Percentiles rank a stretch among this genome's conserved stretches.
Conservation (phyloP, 2,888 invertebrate genomes). For the Helicoverpa assulta region DNA sequence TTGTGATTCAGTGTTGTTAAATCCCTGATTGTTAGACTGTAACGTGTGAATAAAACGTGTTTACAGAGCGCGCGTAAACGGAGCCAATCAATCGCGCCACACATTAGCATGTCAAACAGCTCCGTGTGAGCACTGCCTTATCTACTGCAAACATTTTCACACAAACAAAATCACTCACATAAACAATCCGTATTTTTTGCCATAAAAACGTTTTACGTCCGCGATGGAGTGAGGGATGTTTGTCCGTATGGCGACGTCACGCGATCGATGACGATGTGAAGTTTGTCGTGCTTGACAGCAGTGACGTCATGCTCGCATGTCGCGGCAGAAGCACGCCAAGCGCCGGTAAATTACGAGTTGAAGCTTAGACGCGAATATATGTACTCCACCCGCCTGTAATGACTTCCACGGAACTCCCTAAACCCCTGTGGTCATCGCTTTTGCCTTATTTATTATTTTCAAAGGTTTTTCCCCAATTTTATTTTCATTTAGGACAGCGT, state of each 20-base stretch:
- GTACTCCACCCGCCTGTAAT: slow-evolving; percentile 46
- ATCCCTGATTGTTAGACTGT: slow-evolving; percentile 13
- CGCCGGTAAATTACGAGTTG: slow-evolving; percentile 52
- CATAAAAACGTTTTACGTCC: slow-evolving; percentile 53
- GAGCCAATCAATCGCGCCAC: slow-evolving; percentile 43
- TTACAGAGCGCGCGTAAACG: slow-evolving; percentile 12
- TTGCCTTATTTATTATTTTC: slow-evolving; percentile 51
- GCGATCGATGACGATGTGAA: slow-evolving; percentile 53
- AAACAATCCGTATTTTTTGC: slow-evolving; percentile 53
- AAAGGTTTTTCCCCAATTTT: slow-evolving; percentile 47
- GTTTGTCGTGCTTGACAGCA: slow-evolving; percentile 54
- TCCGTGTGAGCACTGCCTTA: slow-evolving; percentile 52
- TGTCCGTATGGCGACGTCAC: slow-evolving; percentile 50
- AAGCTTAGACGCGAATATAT: slow-evolving; percentile 52
- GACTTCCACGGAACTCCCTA: slow-evolving; percentile 41
- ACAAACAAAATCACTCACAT: slow-evolving; percentile 56
- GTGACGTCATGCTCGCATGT: slow-evolving; percentile 60
- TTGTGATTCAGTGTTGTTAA: background rate
- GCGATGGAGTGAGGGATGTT: slow-evolving; percentile 33
- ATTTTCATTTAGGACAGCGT: slow-evolving; percentile 50
- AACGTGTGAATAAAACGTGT: slow-evolving; percentile 37
- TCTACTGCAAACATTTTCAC: slow-evolving; percentile 48
- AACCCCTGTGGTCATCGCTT: slow-evolving; percentile 54
- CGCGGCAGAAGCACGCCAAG: slow-evolving; percentile 43
- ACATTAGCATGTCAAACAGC: slow-evolving; percentile 56